These are phyloP conservation scores for Anableps anableps DNA, from an alignment of 2,797 vertebrate species.

Conservation along the genomic window DNA sequence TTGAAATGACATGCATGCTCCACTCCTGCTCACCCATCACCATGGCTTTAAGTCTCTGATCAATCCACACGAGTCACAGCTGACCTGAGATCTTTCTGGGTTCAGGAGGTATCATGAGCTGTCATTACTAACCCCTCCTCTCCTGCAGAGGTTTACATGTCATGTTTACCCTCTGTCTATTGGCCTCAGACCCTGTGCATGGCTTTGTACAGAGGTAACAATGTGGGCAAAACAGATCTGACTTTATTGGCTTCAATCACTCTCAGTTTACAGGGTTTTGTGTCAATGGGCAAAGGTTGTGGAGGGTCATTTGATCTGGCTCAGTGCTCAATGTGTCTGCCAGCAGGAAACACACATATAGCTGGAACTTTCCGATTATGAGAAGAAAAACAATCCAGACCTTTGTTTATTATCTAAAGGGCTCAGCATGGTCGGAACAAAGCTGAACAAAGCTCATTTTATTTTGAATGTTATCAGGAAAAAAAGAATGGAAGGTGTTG, in stretches of 20 bases:
- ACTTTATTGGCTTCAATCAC: conserved; percentile 14
- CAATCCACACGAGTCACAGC: not conserved
- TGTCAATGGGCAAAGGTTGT: conserved; percentile 46
- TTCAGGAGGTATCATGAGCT: conserved; percentile 27
- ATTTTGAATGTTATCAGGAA: too few relatives aligned
- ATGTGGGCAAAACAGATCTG: not conserved
- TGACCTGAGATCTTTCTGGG: conserved; percentile 7
- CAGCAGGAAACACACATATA: not conserved
- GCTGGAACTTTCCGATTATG: not conserved
- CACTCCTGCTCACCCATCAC: conserved; percentile 9
- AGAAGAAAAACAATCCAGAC: not conserved
- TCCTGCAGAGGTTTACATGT: conserved; percentile 31
- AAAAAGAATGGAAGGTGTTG: too few relatives aligned
- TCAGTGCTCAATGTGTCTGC: conserved; percentile 70
- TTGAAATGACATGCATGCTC: conserved; percentile 33
- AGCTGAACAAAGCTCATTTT: not conserved
- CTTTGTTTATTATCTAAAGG: not conserved
- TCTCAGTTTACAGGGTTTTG: conserved; percentile 27
- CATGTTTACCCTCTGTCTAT: conserved; percentile 47
- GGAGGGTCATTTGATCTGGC: conserved; percentile 52
- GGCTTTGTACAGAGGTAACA: conserved; percentile 13
- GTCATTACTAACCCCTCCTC: conserved; percentile 45
- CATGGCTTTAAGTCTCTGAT: not conserved
- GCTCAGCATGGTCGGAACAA: not conserved
- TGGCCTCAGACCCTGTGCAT: conserved; percentile 45